Conservation (phyloP, 2,797 vertebrate species). For the Champsocephalus esox region DNA sequence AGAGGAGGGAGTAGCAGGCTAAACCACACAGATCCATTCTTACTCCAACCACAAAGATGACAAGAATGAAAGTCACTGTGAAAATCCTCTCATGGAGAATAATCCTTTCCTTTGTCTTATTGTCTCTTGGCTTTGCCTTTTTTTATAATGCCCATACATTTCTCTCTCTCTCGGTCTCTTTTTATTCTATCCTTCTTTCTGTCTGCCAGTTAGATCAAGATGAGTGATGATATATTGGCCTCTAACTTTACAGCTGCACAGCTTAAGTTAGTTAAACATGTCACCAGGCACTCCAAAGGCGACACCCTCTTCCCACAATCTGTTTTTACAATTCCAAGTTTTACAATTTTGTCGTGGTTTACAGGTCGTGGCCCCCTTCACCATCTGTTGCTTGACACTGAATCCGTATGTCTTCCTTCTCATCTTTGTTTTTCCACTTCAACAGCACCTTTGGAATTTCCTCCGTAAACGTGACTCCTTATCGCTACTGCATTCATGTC, state of each 20-base stretch:
- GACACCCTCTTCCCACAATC: slow-evolving; percentile 45
- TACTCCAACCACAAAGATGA: slow-evolving; percentile 55
- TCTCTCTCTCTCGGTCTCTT: neutral
- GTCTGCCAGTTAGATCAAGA: slow-evolving; percentile 1
- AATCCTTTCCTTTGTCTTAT: neutral
- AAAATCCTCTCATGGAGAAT: slow-evolving; percentile 29
- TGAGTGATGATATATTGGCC: slow-evolving; percentile 7
- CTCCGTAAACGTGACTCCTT: neutral
- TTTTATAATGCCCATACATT: slow-evolving; percentile 1
- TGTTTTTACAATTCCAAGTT: slow-evolving; percentile 40
- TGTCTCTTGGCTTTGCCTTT: neutral
- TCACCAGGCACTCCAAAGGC: slow-evolving; percentile 9
- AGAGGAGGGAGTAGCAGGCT: slow-evolving; percentile 48
- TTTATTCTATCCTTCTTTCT: neutral
- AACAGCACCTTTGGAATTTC: neutral
- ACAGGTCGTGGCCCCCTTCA: slow-evolving; percentile 9
- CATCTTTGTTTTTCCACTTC: slow-evolving; percentile 10
- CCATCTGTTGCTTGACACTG: slow-evolving; percentile 23
- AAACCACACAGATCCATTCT: slow-evolving; percentile 55
- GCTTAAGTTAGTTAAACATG: slow-evolving; percentile 20
- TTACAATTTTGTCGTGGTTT: slow-evolving; percentile 36
- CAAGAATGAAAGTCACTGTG: slow-evolving; percentile 55
- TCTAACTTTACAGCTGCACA: slow-evolving; percentile 20
- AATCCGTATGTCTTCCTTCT: slow-evolving; percentile 2
- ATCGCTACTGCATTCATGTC: neutral